Conservation (phyloP, 2,888 invertebrate species). For the Patella pellucida region DNA sequence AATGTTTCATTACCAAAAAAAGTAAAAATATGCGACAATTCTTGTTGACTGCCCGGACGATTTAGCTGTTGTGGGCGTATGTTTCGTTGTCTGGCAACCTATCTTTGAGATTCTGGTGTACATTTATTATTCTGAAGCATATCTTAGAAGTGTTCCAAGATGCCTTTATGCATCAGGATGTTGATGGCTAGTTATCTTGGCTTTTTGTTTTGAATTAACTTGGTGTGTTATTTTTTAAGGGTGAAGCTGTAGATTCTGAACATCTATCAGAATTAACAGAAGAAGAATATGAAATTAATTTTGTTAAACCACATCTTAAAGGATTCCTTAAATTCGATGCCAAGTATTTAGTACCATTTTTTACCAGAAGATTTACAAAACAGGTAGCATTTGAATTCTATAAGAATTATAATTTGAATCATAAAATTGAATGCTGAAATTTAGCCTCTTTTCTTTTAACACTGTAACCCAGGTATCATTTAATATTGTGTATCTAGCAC, state of each 20-base stretch:
- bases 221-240: constrained; percentile 47
- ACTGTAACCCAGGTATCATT: too few species aligned
- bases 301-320: constrained; percentile 77
- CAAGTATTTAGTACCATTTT: constrained; percentile 95
- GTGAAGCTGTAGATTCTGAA: constrained; percentile 69
- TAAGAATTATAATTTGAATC: neutral
- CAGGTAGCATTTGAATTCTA: constrained; percentile 76
- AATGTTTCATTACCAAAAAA: too few species aligned
- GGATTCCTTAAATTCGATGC: constrained; percentile 93
- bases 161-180: neutral
- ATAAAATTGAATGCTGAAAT: too few species aligned
- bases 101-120: neutral
- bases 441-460: neutral
- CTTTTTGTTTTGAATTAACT: neutral
- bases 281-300: constrained; percentile 87
- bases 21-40: too few species aligned
- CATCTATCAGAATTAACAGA: constrained; percentile 73
- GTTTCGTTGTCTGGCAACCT: too few species aligned
- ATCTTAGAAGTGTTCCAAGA: neutral
- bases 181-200: too few species aligned
- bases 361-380: constrained; percentile 94
- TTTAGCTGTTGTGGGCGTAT: too few species aligned
- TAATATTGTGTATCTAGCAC: too few species aligned
- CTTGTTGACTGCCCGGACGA: too few species aligned
- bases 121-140: neutral